Evolutionary conservation across 1,140 invertebrate genomes (phyloP).

Genomic region (Drosophila albomicans): DNA sequence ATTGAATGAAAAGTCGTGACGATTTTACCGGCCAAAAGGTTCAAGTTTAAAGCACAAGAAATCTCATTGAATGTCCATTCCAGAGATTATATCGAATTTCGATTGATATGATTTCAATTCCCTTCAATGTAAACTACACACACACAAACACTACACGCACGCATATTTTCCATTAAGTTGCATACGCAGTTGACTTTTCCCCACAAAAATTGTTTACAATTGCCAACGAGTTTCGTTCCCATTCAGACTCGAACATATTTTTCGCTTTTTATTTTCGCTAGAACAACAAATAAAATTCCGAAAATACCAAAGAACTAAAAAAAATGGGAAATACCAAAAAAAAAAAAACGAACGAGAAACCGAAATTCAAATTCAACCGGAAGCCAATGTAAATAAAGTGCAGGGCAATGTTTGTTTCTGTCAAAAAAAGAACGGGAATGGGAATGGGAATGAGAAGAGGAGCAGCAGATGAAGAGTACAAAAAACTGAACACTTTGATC

Average conservation of each 20-base stretch:
- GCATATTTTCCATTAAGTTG: slow-evolving; percentile 43
- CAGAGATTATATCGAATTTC: slow-evolving; percentile 29
- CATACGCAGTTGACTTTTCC: slow-evolving; percentile 42
- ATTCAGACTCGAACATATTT: slow-evolving; percentile 57
- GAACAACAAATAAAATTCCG: slow-evolving; percentile 69
- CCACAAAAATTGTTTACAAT: slow-evolving; percentile 39
- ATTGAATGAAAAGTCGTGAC: slow-evolving; percentile 33
- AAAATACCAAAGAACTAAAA: slow-evolving; percentile 58
- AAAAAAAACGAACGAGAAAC: neutral
- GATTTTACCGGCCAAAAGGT: neutral
- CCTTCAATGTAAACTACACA: slow-evolving; percentile 16
- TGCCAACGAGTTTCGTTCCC: slow-evolving; percentile 8
- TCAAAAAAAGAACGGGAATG: slow-evolving; percentile 56
- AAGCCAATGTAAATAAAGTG: slow-evolving; percentile 83
- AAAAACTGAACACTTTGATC: slow-evolving; percentile 77
- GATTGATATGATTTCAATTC: slow-evolving; percentile 30
- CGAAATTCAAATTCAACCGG: slow-evolving; percentile 74
- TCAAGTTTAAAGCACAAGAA: slow-evolving; percentile 1
- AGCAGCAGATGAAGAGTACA: slow-evolving; percentile 32
- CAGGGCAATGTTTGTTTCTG: slow-evolving; percentile 77
- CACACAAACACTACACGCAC: neutral
- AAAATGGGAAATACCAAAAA: slow-evolving; percentile 25
- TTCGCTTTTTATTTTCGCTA: slow-evolving; percentile 74
- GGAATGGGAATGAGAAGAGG: slow-evolving; percentile 15
- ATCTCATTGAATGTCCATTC: slow-evolving; percentile 10